Base-by-base conservation (phyloP, 1,140 invertebrate species). In the Protaetia brevitarsis region DNA sequence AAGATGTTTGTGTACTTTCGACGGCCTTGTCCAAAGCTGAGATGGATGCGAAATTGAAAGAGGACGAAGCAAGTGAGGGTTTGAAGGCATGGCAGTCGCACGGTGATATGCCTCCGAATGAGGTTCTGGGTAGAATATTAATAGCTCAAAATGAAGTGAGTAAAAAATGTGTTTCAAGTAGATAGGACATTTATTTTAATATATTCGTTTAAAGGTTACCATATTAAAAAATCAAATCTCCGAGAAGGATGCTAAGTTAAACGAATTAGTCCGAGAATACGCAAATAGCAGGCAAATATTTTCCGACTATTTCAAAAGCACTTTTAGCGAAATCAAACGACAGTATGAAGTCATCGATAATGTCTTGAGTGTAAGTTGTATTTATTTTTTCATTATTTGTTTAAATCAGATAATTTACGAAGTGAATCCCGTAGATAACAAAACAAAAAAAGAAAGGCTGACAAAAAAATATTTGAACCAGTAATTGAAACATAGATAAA, bases 1-100 rank as follows among this genome's bases (percentile, higher is more conserved):
- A 83, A 75, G 82, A 83, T 68, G 81, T 83, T 59, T 83, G 82
- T 70, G 81, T 80, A 66, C 71, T 83, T 65, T 82, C 81, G 63
- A 82, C 81, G 3, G 73, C 81, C 10, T 78, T 82, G 68, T 78
- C 80, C 60, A 81, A 82, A 67, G 66, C 71, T 29, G 76, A 80
- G 71, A 51, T 75, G 16, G 69, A 76, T 36, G 69, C 73, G 27
- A 72, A 72, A 66, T 64, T 69, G 28, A 76, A 75, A 66, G 74
- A 78, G 28, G 75, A 79, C 56, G 74, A 79, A 68, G 71, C 74
- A 6, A 66, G 70, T 10, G 69, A 70, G 28, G 70, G 72, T 28
- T 61, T 79, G 5, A 69, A 72, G 28, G 71, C 71, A n/a, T 79
- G 77, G 75, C 71, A 77, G 51, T 63, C 74, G 62, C 75, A 69